Base-by-base conservation (phyloP, 92 coral and sea anemone species). In the Actinernus sp. region DNA sequence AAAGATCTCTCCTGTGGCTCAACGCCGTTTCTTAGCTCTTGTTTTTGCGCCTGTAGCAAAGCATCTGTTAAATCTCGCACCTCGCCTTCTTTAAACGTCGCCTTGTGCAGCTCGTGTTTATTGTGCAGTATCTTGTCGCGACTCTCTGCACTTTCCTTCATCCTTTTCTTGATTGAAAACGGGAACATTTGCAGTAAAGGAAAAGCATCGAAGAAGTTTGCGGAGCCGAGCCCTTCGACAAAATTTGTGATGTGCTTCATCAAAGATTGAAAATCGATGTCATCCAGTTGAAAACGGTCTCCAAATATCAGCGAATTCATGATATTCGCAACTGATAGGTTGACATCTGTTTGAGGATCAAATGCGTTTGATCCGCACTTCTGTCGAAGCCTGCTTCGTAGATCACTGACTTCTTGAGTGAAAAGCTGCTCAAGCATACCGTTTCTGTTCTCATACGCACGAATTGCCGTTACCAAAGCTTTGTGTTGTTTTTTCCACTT, bases 131-230 rank as follows among this genome's bases (percentile, higher is more conserved):
- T 70, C 9, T 59, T 70, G 66, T 90, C 96, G 34, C 92, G 55
- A 12, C 60, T 58, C 14, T 53, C 61, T 10, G 59, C 47, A 4
- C 92, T 65, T 33, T 80, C 72, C 27, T 64, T 66, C 16, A 90
- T 63, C 21, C 51, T 68, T 38, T 76, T 75, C 62, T 74, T 49
- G 61, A 83, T 71, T 34, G 45, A 28, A 29, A 85, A 64, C 1
- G 96, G 92, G 21, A 90, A 16, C 12, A 63, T 50, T 48, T 79
- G 51, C 58, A 90, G 68, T 61, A 73, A 85, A 1, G 96, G 96
- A 7, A 90, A 68, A 16, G 83, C 50, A 61, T 90, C 96, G 44
- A 90, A 53, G 36, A 90, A 44, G 43, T 69, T 82, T 10, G 76
- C 73, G 13, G 83, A 71, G 11, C 56, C 82, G 29, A 85, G 55